phyloP scores from a whole-genome alignment of 2,797 vertebrate genomes.

The Coregonus sp. region DNA sequence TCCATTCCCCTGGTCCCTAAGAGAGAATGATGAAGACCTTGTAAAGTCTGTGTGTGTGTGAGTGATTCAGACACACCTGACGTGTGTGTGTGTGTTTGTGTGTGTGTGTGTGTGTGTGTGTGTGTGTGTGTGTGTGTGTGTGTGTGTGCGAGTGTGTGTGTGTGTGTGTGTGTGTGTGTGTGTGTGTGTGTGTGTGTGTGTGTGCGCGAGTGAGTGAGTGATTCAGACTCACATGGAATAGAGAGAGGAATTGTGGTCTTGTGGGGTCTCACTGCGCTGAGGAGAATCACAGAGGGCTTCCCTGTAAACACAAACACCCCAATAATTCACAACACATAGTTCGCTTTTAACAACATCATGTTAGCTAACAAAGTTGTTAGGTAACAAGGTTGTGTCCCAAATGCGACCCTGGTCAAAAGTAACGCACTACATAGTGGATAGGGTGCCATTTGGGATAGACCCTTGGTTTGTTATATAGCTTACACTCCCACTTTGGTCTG shows the following conservation, averaged over 20 bases:
- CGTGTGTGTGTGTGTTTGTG: neutral
- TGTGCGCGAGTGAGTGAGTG: neutral
- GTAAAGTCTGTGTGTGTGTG: neutral
- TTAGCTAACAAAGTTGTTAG: neutral
- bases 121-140: neutral
- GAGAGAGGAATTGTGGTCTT: conserved; percentile 4
- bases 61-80: conserved; percentile 46
- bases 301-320: conserved; percentile 41
- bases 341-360: too few relatives aligned
- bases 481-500: conserved; percentile 67
- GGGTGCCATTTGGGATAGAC: neutral
- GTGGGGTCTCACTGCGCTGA: conserved; percentile 30
- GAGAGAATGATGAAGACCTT: neutral
- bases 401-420: neutral
- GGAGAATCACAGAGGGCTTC: conserved; percentile 36
- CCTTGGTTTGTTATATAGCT: neutral
- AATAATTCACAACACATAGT: neutral
- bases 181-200: neutral
- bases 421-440: neutral
- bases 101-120: too few relatives aligned
- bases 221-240: conserved; percentile 50
- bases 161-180: neutral
- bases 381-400: neutral
- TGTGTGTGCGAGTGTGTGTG: neutral
- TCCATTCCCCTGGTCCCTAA: conserved; percentile 9